Percentiles rank a stretch among this genome's conserved stretches.
Evolutionary conservation across 1,140 invertebrate genomes (phyloP).

Genomic region (Drosophila takahashii): DNA sequence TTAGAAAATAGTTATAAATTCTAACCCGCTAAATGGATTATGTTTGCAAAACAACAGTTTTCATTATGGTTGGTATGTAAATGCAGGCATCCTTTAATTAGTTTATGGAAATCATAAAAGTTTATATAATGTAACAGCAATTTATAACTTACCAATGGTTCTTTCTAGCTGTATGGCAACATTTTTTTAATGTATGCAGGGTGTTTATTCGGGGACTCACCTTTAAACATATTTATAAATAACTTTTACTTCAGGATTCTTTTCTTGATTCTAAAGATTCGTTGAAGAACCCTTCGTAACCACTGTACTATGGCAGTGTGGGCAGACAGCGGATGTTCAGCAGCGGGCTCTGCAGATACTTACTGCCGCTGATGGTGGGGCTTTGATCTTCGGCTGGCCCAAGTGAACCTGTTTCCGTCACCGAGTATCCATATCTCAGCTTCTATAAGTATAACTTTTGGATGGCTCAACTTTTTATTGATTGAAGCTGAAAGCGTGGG

Average conservation of each 20-base stretch:
- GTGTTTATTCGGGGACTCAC: no score
- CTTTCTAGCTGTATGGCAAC: no score
- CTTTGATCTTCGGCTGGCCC: slow-evolving; percentile 64
- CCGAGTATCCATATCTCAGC: slow-evolving; percentile 59
- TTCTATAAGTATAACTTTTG: slow-evolving; percentile 54
- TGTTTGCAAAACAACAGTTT: no score
- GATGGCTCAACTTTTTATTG: slow-evolving; percentile 57
- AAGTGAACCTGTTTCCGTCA: slow-evolving; percentile 68
- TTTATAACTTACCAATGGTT: no score
- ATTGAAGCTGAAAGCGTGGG: slow-evolving; percentile 59
- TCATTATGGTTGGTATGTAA: no score
- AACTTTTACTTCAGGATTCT: neutral
- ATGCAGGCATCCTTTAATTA: no score
- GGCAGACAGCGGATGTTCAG: slow-evolving; percentile 64
- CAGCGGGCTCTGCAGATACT: slow-evolving; percentile 25
- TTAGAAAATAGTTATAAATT: no score
- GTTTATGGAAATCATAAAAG: neutral
- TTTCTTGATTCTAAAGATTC: neutral
- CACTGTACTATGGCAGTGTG: slow-evolving; percentile 54
- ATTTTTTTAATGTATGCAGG: no score
- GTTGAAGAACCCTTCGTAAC: neutral
- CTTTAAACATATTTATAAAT: no score
- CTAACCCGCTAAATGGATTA: no score
- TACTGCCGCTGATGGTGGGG: slow-evolving; percentile 65
- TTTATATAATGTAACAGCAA: no score